Base-by-base conservation (phyloP, 30 jellyfish, hydroid and myxozoan genomes). In the Hydractinia echinata region DNA sequence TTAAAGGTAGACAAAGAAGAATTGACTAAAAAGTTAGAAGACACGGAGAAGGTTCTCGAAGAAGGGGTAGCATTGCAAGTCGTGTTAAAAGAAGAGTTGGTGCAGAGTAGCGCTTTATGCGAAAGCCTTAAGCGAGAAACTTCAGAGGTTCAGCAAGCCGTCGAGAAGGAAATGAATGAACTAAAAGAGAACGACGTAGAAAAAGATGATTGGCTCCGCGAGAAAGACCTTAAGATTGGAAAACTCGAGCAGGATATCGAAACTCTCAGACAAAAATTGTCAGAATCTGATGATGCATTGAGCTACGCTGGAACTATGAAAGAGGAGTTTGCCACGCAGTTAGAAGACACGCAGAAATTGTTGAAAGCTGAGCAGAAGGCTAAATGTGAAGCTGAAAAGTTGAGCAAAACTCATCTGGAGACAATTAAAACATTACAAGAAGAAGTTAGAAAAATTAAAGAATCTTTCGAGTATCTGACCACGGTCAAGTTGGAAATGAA, bases 401-500 rank as follows among this genome's bases (percentile, higher is more conserved):
- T 52, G 49, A 52, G 52, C 11, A 55, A 60, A 77, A 62, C 74
- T 64, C 69, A 58, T 11, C 19, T 16, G 3, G 69, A 58, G 19
- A 58, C 52, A 11, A 13, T 76, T 4, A 15, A 49, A 18, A n/a
- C 10, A 4, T 61, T 77, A 39, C 0, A 56, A 48, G 85, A 55
- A 20, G 85, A 77, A n/a, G 51, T 77, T 15, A 55, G 20, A 0
- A 51, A 56, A 53, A 76, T 58, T 6, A 77, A 77, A 60, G 85
- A 77, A 55, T 55, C 85, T 13, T 52, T 77, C 4, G 76, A 54
- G 49, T 77, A 77, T 62, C 21, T 60, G 8, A 77, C 51, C 39
- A 77, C 85, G 9, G 55, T 77, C 8, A 77, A 77, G 60, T 55
- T 21, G n/a, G 85, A 77, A 54, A 52, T 58, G 44, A 80, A 44